A percentile compares a stretch with the other conserved stretches of the same genome.
Evolutionary conservation across 2,797 vertebrate genomes (phyloP).

Genomic region (Chelon auratus): DNA sequence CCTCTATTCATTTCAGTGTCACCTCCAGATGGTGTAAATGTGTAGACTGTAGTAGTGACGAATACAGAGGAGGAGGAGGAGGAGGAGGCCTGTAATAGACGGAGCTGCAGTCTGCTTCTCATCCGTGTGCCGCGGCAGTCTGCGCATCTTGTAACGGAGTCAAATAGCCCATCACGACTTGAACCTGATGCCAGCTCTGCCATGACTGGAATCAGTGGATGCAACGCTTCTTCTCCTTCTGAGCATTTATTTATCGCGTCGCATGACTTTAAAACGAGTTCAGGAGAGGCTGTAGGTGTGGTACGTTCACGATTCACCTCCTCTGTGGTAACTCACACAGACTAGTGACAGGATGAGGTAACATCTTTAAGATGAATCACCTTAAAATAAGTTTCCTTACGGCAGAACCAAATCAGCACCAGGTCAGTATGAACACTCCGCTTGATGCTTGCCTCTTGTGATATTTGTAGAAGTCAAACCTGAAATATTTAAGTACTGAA

Average conservation of each 20-base stretch:
- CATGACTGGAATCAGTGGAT: background rate
- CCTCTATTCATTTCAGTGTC: conserved; percentile 22
- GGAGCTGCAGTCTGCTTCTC: conserved; percentile 30
- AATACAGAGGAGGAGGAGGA: conserved; percentile 4
- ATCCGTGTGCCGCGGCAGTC: conserved; percentile 17
- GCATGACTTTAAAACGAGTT: too few species aligned
- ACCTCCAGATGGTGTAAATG: conserved; percentile 48
- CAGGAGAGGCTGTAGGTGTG: too few species aligned
- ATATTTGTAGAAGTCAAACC: background rate
- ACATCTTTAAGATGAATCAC: background rate
- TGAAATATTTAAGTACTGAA: conserved; percentile 6
- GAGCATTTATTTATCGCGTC: too few species aligned
- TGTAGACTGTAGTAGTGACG: conserved; percentile 22
- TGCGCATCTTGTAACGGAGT: conserved; percentile 24
- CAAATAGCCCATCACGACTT: conserved; percentile 39
- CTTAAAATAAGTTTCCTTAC: background rate
- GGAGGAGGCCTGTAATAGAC: conserved; percentile 17
- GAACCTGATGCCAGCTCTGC: conserved; percentile 31
- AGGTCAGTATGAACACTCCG: background rate
- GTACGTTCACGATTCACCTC: too few species aligned
- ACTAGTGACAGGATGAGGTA: background rate
- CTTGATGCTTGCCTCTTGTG: background rate
- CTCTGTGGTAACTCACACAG: background rate
- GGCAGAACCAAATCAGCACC: conserved; percentile 14
- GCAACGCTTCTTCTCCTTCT: too few species aligned